Evolutionary conservation across 2,888 invertebrate species (phyloP).

Genomic region (Eupithecia dodoneata): DNA sequence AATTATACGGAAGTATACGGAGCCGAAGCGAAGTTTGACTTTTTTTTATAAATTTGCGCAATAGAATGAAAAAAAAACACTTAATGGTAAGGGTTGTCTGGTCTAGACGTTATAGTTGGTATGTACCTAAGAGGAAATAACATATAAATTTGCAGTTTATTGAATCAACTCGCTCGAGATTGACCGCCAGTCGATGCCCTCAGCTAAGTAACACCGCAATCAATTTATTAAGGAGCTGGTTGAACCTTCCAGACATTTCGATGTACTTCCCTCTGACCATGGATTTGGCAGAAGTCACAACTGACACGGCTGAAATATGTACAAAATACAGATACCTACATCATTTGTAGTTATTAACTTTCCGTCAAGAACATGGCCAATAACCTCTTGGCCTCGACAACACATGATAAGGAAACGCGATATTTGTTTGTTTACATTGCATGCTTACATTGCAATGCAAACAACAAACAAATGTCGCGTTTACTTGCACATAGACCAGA

Average conservation of each 20-base stretch:
- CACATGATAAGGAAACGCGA: slow-evolving; percentile 4
- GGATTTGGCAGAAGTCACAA: background rate
- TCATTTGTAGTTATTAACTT: background rate
- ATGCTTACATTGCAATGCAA: background rate
- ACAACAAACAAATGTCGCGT: background rate
- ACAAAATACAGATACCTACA: background rate
- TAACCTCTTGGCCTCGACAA: slow-evolving; percentile 5
- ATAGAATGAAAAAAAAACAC: background rate
- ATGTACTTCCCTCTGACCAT: background rate
- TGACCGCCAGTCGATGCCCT: background rate
- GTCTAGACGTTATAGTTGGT: background rate
- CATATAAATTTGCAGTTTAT: slow-evolving; percentile 4
- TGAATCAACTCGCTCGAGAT: background rate
- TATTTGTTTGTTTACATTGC: slow-evolving; percentile 7
- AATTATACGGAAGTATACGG: no score
- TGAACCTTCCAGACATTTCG: background rate
- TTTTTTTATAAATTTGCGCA: background rate
- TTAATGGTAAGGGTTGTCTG: background rate
- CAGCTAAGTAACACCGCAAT: background rate
- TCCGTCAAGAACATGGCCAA: slow-evolving; percentile 5
- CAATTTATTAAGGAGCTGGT: background rate
- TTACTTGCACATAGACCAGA: background rate
- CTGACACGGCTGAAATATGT: background rate
- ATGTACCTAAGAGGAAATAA: background rate
- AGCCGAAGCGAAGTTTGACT: no score